phyloP scores from a whole-genome alignment of 2,797 vertebrate species.

The Urocyon cinereoargenteus region DNA sequence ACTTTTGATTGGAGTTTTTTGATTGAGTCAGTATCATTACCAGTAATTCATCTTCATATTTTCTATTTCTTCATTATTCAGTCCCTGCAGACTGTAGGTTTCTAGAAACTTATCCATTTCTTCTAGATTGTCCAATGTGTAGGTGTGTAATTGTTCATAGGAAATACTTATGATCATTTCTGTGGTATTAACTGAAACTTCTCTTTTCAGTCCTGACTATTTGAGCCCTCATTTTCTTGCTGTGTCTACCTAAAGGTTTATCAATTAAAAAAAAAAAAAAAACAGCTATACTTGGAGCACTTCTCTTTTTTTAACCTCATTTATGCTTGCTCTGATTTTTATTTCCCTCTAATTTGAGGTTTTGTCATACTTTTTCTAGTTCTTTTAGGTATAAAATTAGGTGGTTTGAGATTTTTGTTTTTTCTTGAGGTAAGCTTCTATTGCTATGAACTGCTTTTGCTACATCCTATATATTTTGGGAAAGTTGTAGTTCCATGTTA shows the following conservation, averaged over 20 bases:
- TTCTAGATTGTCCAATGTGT: neutral
- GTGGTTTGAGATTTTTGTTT: neutral
- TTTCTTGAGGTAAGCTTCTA: neutral
- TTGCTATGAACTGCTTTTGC: neutral
- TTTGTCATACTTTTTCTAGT: neutral
- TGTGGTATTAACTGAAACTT: neutral
- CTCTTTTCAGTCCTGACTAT: neutral
- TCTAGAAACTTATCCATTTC: neutral
- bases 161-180: neutral
- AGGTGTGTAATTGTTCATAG: neutral
- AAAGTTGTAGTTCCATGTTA: neutral
- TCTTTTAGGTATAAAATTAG: neutral
- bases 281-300: neutral
- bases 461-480: neutral
- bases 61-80: neutral
- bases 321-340: neutral
- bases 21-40: neutral
- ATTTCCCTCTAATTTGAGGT: neutral
- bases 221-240: neutral
- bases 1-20: neutral
- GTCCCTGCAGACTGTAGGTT: neutral
- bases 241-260: neutral
- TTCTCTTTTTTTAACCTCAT: neutral
- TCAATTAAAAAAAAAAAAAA: neutral
- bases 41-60: neutral